These are phyloP conservation scores for Agrilus mali DNA, from an alignment of 2,888 invertebrate species.

Conservation along the genomic window DNA sequence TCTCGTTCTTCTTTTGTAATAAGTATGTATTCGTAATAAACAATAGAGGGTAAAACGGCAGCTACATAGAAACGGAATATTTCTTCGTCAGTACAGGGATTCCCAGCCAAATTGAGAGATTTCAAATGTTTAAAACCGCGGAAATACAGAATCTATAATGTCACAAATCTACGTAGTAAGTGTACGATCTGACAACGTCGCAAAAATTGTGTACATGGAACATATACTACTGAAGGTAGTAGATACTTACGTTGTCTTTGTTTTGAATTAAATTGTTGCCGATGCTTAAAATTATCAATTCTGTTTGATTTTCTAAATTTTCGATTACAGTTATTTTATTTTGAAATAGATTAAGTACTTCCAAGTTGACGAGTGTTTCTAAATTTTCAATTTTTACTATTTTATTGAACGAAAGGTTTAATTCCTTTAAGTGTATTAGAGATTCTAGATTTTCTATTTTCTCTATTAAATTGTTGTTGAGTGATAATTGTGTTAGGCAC, in stretches of 20 bases:
- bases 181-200: too few species aligned
- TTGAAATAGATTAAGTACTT: conserved; percentile 65
- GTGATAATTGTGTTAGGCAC: conserved; percentile 60
- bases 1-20: conserved; percentile 48
- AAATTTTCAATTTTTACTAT: conserved; percentile 75
- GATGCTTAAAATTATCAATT: conserved; percentile 69
- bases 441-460: conserved; percentile 72
- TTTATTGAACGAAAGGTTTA: conserved; percentile 82
- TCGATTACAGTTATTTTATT: conserved; percentile 65
- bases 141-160: conserved; percentile 52
- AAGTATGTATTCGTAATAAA: conserved; percentile 61
- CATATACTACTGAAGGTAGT: too few species aligned
- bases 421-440: conserved; percentile 59
- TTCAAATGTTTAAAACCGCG: conserved; percentile 53
- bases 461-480: conserved; percentile 80
- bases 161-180: not conserved
- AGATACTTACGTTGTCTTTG: conserved; percentile 52
- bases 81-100: conserved; percentile 57
- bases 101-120: conserved; percentile 65
- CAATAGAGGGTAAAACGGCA: conserved; percentile 57
- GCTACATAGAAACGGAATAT: conserved; percentile 54
- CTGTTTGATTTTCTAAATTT: conserved; percentile 58
- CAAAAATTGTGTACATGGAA: not conserved
- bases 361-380: conserved; percentile 55
- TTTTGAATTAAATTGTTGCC: conserved; percentile 71